A percentile compares a stretch with the other conserved stretches of the same genome.
Evolutionary conservation across 23 tunicate genomes (phyloP).

Genomic region (Trididemnum nubilum): DNA sequence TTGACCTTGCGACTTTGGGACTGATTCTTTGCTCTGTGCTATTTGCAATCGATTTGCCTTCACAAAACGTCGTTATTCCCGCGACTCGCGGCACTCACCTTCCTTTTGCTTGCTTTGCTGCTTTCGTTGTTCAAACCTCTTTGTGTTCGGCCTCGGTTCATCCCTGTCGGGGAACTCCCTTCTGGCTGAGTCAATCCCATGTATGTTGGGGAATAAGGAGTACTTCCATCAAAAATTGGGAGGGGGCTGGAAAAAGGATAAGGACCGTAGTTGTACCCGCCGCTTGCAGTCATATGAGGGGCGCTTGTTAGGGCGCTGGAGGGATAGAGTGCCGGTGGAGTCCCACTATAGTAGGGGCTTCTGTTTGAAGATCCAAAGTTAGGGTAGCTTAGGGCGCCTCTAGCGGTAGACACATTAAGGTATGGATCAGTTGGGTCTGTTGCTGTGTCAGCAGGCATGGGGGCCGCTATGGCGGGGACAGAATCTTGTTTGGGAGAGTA

Average conservation of each 20-base stretch:
- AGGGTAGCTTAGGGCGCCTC: background rate
- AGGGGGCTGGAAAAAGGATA: background rate
- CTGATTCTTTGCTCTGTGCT: background rate
- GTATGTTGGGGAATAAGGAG: background rate
- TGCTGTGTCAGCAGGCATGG: background rate
- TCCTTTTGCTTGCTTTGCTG: conserved; percentile 4
- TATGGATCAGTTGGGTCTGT: background rate
- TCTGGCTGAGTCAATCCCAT: background rate
- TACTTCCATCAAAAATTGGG: background rate
- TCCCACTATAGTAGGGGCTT: background rate
- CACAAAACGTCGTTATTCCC: no score
- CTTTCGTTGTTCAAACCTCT: background rate
- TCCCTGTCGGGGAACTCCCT: no score
- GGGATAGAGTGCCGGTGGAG: conserved; percentile 1
- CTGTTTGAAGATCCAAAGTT: background rate
- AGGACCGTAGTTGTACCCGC: background rate
- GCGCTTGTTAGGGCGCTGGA: no score
- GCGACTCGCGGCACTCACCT: no score
- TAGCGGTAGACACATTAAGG: background rate
- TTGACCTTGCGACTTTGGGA: no score
- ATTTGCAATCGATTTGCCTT: background rate
- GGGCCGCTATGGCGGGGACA: background rate
- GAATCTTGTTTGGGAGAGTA: background rate
- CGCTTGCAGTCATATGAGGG: background rate
- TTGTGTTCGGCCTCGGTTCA: background rate